Conservation (phyloP, 2,113 vertebrate genomes). For the Macrotis lagotis region DNA sequence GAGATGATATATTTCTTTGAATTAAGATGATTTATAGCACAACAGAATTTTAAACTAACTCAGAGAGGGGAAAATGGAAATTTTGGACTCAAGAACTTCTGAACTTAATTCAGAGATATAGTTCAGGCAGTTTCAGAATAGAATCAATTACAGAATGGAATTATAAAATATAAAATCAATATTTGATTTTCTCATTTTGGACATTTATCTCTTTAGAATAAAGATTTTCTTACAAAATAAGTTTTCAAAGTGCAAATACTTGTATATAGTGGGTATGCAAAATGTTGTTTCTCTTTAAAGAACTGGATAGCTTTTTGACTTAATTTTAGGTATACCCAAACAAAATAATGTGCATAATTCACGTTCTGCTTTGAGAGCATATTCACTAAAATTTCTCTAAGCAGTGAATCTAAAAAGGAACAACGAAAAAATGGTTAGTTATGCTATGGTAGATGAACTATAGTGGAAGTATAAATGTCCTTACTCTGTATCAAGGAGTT, state of each 20-base stretch:
- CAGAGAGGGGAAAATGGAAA: background rate
- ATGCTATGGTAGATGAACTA: background rate
- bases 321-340: background rate
- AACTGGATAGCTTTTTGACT: background rate
- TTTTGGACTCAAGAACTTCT: background rate
- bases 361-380: background rate
- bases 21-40: background rate
- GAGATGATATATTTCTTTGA: background rate
- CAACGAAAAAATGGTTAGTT: background rate
- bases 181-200: background rate
- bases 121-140: background rate
- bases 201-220: background rate
- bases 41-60: background rate
- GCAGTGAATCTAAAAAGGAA: background rate
- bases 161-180: background rate
- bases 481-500: background rate
- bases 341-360: background rate
- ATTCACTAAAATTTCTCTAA: background rate
- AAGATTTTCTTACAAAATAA: background rate
- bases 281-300: background rate
- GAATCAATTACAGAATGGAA: background rate
- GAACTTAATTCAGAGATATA: background rate
- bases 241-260: background rate
- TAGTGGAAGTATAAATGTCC: background rate
- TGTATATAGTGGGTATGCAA: background rate